Conservation (phyloP, 2,888 invertebrate species). For the Oxycera nigricornis region DNA sequence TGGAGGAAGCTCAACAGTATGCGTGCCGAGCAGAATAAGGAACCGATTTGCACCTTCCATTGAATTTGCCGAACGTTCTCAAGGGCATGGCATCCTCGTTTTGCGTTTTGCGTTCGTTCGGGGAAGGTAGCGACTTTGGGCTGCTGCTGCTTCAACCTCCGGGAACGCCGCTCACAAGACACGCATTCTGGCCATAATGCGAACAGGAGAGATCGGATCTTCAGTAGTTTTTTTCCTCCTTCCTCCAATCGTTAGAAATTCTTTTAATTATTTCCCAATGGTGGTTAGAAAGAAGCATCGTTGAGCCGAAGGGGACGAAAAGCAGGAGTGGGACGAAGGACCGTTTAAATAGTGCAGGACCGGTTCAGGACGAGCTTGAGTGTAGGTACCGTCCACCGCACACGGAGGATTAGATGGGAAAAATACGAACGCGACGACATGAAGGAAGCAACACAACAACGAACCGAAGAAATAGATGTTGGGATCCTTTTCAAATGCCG, state of each 20-base stretch:
- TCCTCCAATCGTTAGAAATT: conserved; percentile 9
- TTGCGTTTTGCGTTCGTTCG: conserved; percentile 5
- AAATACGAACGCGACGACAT: neutral
- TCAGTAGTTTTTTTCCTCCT: neutral
- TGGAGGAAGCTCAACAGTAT: neutral
- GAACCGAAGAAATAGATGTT: conserved; percentile 1
- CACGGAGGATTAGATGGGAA: conserved; percentile 21
- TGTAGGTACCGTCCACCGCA: conserved; percentile 35
- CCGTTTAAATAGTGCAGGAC: conserved; percentile 5
- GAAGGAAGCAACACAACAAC: conserved; percentile 1
- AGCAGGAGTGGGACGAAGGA: conserved; percentile 18
- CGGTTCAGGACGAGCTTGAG: conserved; percentile 26
- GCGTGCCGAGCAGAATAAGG: conserved; percentile 22
- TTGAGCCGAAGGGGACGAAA: neutral
- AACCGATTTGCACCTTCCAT: conserved; percentile 37
- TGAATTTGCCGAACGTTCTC: conserved; percentile 26
- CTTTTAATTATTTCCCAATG: conserved; percentile 29
- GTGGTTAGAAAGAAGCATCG: conserved; percentile 23
- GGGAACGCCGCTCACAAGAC: neutral
- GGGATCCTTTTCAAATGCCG: conserved; percentile 38
- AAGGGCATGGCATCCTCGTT: conserved; percentile 35
- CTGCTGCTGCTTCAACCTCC: too few relatives aligned
- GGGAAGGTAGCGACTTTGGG: neutral
- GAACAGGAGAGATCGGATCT: conserved; percentile 12
- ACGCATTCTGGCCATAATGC: neutral